Evolutionary conservation across 2,888 invertebrate species (phyloP), one percentile per base, ranked within the genome.

Genomic region (Pyrgus malvae): DNA sequence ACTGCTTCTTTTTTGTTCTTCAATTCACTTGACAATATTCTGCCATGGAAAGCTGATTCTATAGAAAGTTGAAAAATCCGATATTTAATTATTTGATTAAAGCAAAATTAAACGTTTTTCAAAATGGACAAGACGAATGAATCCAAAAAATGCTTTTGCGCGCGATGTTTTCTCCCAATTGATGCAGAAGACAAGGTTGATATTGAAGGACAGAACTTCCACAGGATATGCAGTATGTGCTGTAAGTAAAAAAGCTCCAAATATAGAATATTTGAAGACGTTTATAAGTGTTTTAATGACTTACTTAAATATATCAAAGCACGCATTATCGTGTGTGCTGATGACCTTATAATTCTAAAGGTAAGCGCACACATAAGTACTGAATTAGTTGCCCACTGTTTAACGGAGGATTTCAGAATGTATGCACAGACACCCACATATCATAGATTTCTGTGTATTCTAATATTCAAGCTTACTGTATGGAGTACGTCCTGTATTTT

Each of bases 161-260:
- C 87, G 38, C 72, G 86, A 67, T 90, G 89, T 66, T 89, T 89
- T 62, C 68, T 79, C 23, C 81, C 86, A 0, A 66, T 90, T 8
- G 80, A 81, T 1, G 51, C 70, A 0, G 78, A 79, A 25, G 88
- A 90, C 35, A 78, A 67, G 63, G 79, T 89, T 3, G 82, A 83
- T 45, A 76, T 89, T 6, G 86, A 82, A 51, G 83, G 81, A 14
- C 87, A 89, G 46, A 79, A 77, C 59, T 90, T 87, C 59, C 89
- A 90, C 54, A 76, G 72, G 54, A 66, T 76, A 31, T 90, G 89
- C 61, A 79, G 87, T 60, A 82, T 74, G 70, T 89, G 89, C 58
- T 89, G 89, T 89, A 66, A 86, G 89, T 83, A 16, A 40, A 23
- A n/a, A n/a, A n/a, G n/a, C n/a, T n/a, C n/a, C n/a, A n/a, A n/a